A percentile compares a stretch with the other conserved stretches of the same genome.
These are phyloP conservation scores for Lasioglossum lativentre DNA, from an alignment of 2,888 invertebrate species.

Conservation along the genomic window DNA sequence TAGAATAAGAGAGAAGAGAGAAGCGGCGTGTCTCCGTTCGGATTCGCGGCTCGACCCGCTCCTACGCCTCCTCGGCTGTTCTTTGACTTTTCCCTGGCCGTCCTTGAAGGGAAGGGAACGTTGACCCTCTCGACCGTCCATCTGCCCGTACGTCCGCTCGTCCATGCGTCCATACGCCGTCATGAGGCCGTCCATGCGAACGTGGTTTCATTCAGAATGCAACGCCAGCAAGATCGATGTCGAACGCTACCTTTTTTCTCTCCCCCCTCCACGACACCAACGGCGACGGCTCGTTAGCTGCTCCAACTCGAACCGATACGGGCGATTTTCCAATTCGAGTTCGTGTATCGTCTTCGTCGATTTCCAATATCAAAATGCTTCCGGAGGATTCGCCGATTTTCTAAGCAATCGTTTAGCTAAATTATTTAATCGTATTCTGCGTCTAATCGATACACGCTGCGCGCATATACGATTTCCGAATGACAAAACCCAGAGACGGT, in stretches of 20 bases:
- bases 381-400: no score
- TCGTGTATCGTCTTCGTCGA: not conserved
- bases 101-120: conserved; percentile 71
- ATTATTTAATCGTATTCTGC: no score
- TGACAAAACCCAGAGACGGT: not conserved
- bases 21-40: not conserved
- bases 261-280: not conserved
- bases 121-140: conserved; percentile 69
- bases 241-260: not conserved
- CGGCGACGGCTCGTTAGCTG: not conserved
- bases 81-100: conserved; percentile 69
- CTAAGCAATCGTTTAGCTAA: no score
- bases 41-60: conserved; percentile 21
- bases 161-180: conserved; percentile 56
- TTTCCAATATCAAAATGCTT: no score
- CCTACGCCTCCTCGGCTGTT: conserved; percentile 52
- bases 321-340: not conserved
- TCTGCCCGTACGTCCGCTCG: conserved; percentile 53
- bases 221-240: conserved; percentile 63
- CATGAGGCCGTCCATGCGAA: conserved; percentile 31
- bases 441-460: no score
- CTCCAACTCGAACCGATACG: not conserved
- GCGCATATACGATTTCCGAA: not conserved
- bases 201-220: conserved; percentile 74
- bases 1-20: not conserved